Evolutionary conservation across 1,140 invertebrate species (phyloP), one percentile per base, ranked within the genome.

Genomic region (Penaeus vannamei): DNA sequence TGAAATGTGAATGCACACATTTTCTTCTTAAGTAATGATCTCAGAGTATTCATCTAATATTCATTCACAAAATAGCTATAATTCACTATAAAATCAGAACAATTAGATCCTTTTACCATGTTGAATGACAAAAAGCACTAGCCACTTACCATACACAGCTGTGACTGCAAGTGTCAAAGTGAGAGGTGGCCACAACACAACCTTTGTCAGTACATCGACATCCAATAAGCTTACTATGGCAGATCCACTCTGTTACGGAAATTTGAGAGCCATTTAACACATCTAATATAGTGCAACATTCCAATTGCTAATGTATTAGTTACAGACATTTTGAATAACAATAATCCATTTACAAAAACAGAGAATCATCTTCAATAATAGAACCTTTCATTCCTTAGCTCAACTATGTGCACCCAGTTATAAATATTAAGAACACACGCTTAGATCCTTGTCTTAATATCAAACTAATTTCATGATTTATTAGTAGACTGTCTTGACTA

Each of bases 161-260:
- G 90, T 89, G 83, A 91, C 72, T n/a, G 90, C 90, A 36, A 91
- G 46, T 62, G 87, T 91, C 76, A 91, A 85, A 17, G 87, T 88
- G 77, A 86, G 83, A 29, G 90, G 86, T 53, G 90, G 90, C 86
- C 90, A 91, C 23, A 91, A 64, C 22, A 91, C 72, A 53, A 86
- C 84, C 20, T 66, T 76, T 12, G 87, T 80, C 53, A 91, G 59
- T 29, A 91, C 87, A 17, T 86, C 87, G 4, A 77, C 62, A 60
- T 89, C 86, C 77, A 89, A 26, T 72, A 91, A 32, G 53, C 64
- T 62, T 23, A 91, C 42, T 23, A 89, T 69, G 36, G 87, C 86
- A n/a, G 79, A 84, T 23, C 90, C 90, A 77, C 84, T 59, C 86
- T 91, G 77, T 19, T 42, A 61, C 29, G 53, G 66, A 26, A 90